Evolutionary conservation across 2,113 vertebrate species (phyloP).

Genomic region (Mixornis gularis): DNA sequence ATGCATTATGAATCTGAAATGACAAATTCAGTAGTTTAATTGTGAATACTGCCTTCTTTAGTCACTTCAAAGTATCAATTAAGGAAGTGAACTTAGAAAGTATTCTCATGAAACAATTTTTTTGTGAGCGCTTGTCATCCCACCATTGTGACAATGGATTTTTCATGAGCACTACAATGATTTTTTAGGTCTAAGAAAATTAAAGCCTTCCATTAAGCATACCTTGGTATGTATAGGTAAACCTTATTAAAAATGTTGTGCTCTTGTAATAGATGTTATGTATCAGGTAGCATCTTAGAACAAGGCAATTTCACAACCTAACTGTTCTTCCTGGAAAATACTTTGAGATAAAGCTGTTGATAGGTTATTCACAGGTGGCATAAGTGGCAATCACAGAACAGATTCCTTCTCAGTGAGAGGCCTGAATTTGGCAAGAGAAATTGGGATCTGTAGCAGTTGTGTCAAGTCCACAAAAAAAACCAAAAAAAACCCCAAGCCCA

Average conservation of each 20-base stretch:
- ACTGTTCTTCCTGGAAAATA: conserved; percentile 8
- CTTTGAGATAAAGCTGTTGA: conserved; percentile 22
- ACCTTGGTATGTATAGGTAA: not conserved
- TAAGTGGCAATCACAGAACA: not conserved
- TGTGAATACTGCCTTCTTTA: not conserved
- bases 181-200: not conserved
- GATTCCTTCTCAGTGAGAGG: not conserved
- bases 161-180: not conserved
- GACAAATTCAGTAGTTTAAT: not conserved
- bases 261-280: not conserved
- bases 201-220: not conserved
- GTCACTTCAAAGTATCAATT: not conserved
- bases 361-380: conserved; percentile 18
- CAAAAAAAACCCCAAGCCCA: not conserved
- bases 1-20: not conserved
- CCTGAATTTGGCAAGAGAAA: not conserved
- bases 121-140: not conserved
- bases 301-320: conserved; percentile 15
- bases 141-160: not conserved
- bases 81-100: not conserved
- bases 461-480: not conserved
- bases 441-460: not conserved
- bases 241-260: not conserved
- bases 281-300: not conserved
- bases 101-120: not conserved